Evolutionary conservation across 1,140 invertebrate species (phyloP), one percentile per base, ranked within the genome.

Genomic region (Drosophila eugracilis): DNA sequence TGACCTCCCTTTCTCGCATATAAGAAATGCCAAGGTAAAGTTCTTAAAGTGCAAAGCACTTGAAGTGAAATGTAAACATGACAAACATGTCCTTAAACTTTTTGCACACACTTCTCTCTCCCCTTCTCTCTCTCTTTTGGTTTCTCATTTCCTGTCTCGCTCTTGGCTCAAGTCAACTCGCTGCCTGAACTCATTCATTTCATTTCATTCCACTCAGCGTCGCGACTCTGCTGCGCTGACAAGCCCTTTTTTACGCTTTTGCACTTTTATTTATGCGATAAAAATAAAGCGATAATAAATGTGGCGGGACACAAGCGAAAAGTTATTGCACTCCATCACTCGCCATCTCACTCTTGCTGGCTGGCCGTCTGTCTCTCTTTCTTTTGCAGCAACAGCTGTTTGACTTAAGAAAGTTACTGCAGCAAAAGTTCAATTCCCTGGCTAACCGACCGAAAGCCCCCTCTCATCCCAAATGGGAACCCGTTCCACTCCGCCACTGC

Each of bases 231-330:
- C 47, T n/a, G n/a, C 37, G 37, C 58, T 74, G 80, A 84, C 80
- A 85, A 85, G 80, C 80, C 80, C 80, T 84, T 84, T 81, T 84
- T 76, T 72, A 41, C 60, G 55, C 72, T 69, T 47, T 59, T 66
- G 47, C 48, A 81, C 73, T 80, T 86, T 81, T 81, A 85, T 86
- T 86, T 86, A 77, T 85, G 83, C 83, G 83, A 85, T 85, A 88
- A 86, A 85, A 85, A 81, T 85, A 86, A 88, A 74, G 69, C 83
- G 81, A 86, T 85, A 85, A 85, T 88, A 85, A 85, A 85, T 85
- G 48, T 67, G 80, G 80, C 78, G 71, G 72, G 75, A 66, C 77
- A 58, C 73, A 70, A 63, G 70, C 80, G 62, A 58, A 75, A 81
- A 85, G 76, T 81, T 86, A 86, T 86, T 85, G 83, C 81, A 85